Percentiles rank a stretch among this genome's conserved stretches.
Conservation (phyloP, 1,140 invertebrate species). For the Lysiphlebus fabarum region DNA sequence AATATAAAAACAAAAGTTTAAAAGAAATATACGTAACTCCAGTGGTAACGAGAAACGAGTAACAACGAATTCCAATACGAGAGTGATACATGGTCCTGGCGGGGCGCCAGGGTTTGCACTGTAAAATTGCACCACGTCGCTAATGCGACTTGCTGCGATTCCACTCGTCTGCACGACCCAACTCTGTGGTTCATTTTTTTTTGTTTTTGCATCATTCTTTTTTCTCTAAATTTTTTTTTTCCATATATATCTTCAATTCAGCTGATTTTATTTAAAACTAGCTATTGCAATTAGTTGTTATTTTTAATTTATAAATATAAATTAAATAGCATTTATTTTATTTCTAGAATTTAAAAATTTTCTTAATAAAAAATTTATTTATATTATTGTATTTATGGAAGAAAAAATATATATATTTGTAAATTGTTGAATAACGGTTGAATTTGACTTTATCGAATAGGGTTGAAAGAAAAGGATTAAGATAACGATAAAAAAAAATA, state of each 20-base stretch:
- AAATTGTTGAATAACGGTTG: no score
- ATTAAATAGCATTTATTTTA: no score
- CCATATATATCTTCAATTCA: slow-evolving; percentile 4
- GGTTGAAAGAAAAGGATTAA: no score
- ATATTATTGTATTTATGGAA: neutral
- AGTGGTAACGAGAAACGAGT: slow-evolving; percentile 44
- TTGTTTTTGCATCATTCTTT: slow-evolving; percentile 22
- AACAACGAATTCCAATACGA: slow-evolving; percentile 46
- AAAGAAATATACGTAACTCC: slow-evolving; percentile 36
- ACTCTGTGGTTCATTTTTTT: slow-evolving; percentile 23
- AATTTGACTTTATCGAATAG: no score
- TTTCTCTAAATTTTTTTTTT: slow-evolving; percentile 8
- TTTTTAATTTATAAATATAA: neutral
- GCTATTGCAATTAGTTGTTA: slow-evolving; percentile 27
- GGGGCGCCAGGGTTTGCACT: slow-evolving; percentile 40
- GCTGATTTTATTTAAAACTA: neutral
- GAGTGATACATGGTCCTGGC: slow-evolving; percentile 45
- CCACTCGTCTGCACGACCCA: slow-evolving; percentile 35
- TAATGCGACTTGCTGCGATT: slow-evolving; percentile 37
- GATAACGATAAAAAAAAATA: neutral
- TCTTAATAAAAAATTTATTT: no score
- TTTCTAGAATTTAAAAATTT: no score
- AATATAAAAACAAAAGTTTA: slow-evolving; percentile 2
- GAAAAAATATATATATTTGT: neutral
- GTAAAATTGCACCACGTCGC: slow-evolving; percentile 42